These are phyloP conservation scores for Drosophila nasuta DNA, from an alignment of 1,140 invertebrate genomes.

Conservation along the genomic window DNA sequence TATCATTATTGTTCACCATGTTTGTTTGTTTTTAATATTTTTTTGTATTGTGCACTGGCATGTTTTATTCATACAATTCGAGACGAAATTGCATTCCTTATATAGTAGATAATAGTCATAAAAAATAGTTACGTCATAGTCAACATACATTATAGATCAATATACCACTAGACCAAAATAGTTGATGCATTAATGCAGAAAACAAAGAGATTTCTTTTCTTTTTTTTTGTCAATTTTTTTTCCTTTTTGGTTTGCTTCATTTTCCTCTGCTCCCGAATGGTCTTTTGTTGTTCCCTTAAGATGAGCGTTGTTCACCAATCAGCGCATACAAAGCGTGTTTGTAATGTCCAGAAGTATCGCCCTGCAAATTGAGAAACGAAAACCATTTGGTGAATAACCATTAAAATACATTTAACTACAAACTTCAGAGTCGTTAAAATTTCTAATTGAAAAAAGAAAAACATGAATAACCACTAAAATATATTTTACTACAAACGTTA, in stretches of 20 bases:
- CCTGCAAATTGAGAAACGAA: constrained; percentile 45
- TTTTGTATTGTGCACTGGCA: constrained; percentile 19
- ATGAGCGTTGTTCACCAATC: constrained; percentile 82
- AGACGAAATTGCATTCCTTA: constrained; percentile 20
- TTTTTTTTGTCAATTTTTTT: constrained; percentile 13
- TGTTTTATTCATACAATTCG: constrained; percentile 25
- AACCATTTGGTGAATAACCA: no score
- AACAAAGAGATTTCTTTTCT: not conserved
- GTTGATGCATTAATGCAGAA: constrained; percentile 37
- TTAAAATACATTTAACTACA: no score
- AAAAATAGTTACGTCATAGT: constrained; percentile 36
- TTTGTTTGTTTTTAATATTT: not conserved
- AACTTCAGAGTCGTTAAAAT: no score
- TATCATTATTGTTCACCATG: not conserved
- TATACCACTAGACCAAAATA: constrained; percentile 23
- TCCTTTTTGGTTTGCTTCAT: constrained; percentile 16
- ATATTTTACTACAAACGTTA: no score
- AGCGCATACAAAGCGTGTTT: constrained; percentile 84
- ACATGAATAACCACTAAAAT: no score
- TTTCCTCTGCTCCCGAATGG: not conserved
- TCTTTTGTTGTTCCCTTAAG: constrained; percentile 54
- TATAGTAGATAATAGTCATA: constrained; percentile 17
- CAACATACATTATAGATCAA: constrained; percentile 22
- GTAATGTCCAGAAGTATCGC: constrained; percentile 83
- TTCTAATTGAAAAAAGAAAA: no score